Evolutionary conservation across 1,140 invertebrate genomes (phyloP), one percentile per base, ranked within the genome.

Genomic region (Ips typographus): DNA sequence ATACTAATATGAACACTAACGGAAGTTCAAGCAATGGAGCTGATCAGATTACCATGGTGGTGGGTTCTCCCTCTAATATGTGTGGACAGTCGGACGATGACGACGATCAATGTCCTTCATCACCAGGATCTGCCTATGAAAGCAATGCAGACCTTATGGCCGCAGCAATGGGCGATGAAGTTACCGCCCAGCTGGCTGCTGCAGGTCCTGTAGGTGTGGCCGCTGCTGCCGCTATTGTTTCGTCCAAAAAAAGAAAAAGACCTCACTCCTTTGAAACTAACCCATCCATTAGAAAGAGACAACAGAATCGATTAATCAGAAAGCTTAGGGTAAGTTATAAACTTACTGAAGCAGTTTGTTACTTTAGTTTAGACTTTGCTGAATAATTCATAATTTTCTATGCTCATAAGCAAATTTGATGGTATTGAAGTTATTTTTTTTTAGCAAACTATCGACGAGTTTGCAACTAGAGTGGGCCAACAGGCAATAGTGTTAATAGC

Each of bases 181-280:
- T 98, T 65, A 97, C 95, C 72, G 93, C 95, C 78, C 95, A 98
- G 80, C 84, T 98, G 73, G 95, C 94, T 60, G 94, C 95, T 75
- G 94, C 95, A 83, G 95, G 94, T 66, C 95, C 96, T 0, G 91
- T 98, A 66, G 96, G 96, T 38, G 94, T 98, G 78, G 96, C 96
- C 6, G 96, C 96, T 36, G 96, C 96, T 2, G 96, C 96, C 40
- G 96, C 96, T 8, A 98, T 98, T 74, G 94, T 95, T 4, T 96
- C 95, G 8, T 94, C 94, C 0, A 98, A 97, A 80, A 98, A 98
- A 78, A 86, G 95, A 71, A 97, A 97, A 84, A 83, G 95, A 75
- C 94, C 94, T 42, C 95, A 98, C 83, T 94, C 94, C 75, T 98
- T 98, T 83, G 96, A 98, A 84, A 98, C 96, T 60, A 98, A 98